A percentile compares a stretch with the other conserved stretches of the same genome.
Conservation (phyloP, 2,888 invertebrate genomes). For the Eumacrocentrus americanus region DNA sequence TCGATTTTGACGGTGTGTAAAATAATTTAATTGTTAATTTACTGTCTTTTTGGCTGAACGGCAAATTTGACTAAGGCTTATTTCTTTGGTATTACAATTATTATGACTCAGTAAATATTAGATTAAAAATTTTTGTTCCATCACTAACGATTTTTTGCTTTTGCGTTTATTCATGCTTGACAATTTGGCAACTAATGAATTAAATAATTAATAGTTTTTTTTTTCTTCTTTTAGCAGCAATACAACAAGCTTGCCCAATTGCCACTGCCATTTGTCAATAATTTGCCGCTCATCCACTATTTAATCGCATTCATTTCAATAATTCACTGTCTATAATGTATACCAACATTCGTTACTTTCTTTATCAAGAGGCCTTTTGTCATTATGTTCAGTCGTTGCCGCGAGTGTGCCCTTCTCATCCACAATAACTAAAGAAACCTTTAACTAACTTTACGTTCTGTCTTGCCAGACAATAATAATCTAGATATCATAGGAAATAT, state of each 20-base stretch:
- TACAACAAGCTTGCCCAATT: not conserved
- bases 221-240: not conserved
- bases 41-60: constrained; percentile 24
- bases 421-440: constrained; percentile 40
- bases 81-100: constrained; percentile 18
- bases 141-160: not conserved
- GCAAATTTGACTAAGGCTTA: constrained; percentile 28
- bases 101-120: constrained; percentile 1
- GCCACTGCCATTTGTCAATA: constrained; percentile 22
- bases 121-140: not conserved
- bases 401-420: constrained; percentile 39
- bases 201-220: no score
- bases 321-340: constrained; percentile 19
- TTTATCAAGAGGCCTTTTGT: constrained; percentile 31
- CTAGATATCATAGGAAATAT: not conserved
- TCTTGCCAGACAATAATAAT: constrained; percentile 8
- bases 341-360: constrained; percentile 25
- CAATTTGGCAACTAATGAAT: not conserved
- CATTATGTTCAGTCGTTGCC: constrained; percentile 25
- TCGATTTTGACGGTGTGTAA: constrained; percentile 29
- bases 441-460: constrained; percentile 12
- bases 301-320: constrained; percentile 26
- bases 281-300: constrained; percentile 23
- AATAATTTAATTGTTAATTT: constrained; percentile 28
- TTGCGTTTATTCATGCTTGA: not conserved